Base-by-base conservation (phyloP, 2,113 vertebrate genomes). In the Cephalopholis sonnerati region DNA sequence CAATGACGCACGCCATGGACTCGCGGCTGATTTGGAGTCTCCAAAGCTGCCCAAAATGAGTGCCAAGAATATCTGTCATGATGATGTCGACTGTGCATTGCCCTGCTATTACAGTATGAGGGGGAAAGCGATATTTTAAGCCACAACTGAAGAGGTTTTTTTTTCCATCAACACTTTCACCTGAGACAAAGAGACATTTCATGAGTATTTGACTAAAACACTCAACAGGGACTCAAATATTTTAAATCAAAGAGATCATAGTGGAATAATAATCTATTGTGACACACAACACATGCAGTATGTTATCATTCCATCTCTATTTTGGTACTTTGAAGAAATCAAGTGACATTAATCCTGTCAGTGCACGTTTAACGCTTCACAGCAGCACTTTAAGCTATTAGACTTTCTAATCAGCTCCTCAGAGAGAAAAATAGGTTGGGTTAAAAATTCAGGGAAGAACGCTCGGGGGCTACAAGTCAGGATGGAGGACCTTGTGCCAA, bases 1-100 rank as follows among this genome's bases (percentile, higher is more conserved):
- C 91, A 93, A 93, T 93, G 92, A 94, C 91, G 92, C 93, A 90
- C 89, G 77, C 78, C 61, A 76, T 74, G 77, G 25, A 82, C 72
- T 59, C 62, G 80, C 69, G 82, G 81, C 79, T 75, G 86, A 90
- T 90, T 80, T 90, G 78, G 86, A 91, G 74, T 85, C 76, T 87
- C 75, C 80, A 79, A 87, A 92, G 65, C 70, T 81, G 71, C 65
- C 50, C 15, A 58, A 68, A 79, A 80, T 78, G 62, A 68, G 77
- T 79, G 41, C 24, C 54, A 59, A 64, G n/a, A 61, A 76, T 74
- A 70, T 64, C 62, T 79, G 63, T 41, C 66, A 63, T 24, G 58
- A 54, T 58, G 39, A 41, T 65, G 48, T 70, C 58, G 12, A 29
- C 11, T 79, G 13, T 22, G 82, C 5, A 32, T 69, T 57, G 29